Evolutionary conservation across 2,797 vertebrate species (phyloP).

Genomic region (Odontamblyopus lacepedii): DNA sequence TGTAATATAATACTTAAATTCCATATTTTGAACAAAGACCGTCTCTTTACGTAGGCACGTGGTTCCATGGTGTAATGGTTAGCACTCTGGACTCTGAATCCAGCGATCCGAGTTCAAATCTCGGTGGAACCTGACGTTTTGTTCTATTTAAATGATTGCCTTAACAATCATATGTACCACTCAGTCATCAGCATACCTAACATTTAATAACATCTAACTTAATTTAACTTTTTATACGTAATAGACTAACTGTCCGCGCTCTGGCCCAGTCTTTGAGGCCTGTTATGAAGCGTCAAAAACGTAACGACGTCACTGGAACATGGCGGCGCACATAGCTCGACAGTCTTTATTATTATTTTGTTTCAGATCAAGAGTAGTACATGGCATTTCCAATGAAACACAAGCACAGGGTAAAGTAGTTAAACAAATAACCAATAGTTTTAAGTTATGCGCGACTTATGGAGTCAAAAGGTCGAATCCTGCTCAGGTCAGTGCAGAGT

Average conservation of each 20-base stretch:
- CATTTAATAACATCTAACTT: too few relatives aligned
- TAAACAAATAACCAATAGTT: neutral
- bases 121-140: conserved; percentile 9
- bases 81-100: conserved; percentile 54
- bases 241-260: neutral
- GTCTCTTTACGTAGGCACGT: neutral
- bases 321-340: conserved; percentile 57
- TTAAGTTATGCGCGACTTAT: conserved; percentile 23
- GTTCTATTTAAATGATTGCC: too few relatives aligned
- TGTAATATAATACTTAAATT: too few relatives aligned
- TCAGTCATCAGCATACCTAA: too few relatives aligned
- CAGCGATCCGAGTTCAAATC: conserved; percentile 53
- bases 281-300: neutral
- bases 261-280: neutral
- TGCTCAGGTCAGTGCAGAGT: conserved; percentile 45
- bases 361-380: neutral
- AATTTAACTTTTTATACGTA: neutral
- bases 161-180: neutral
- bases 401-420: neutral
- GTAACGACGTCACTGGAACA: conserved; percentile 51
- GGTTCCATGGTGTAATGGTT: conserved; percentile 52
- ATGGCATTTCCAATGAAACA: neutral
- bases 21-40: too few relatives aligned
- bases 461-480: conserved; percentile 27
- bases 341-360: conserved; percentile 35